A percentile compares a stretch with the other conserved stretches of the same genome.
Evolutionary conservation across 1,140 invertebrate species (phyloP).

Genomic region (Pachypsylla venusta): DNA sequence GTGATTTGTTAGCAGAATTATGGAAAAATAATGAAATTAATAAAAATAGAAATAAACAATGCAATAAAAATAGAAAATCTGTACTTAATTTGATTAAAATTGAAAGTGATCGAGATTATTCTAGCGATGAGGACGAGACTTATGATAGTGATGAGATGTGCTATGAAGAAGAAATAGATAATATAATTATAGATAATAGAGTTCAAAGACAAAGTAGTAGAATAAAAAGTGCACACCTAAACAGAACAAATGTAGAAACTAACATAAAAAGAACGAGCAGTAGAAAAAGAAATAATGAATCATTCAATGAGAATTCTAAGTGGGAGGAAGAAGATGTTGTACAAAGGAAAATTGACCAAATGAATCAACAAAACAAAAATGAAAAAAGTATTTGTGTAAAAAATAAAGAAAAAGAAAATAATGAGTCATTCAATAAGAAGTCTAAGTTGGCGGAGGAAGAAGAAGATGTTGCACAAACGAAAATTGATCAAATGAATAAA

Average conservation of each 20-base stretch:
- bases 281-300: not conserved
- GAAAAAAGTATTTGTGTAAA: not conserved
- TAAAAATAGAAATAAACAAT: too few relatives aligned
- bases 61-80: too few relatives aligned
- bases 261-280: not conserved
- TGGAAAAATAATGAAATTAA: too few relatives aligned
- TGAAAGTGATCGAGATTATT: too few relatives aligned
- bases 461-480: not conserved
- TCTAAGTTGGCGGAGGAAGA: not conserved
- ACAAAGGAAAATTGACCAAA: too few relatives aligned
- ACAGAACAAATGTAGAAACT: not conserved
- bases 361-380: too few relatives aligned
- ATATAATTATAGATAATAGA: not conserved
- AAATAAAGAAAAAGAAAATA: not conserved
- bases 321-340: too few relatives aligned
- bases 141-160: not conserved
- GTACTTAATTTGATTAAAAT: too few relatives aligned
- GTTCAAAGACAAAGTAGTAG: not conserved
- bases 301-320: not conserved
- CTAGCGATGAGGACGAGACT: not conserved
- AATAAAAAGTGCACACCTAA: not conserved
- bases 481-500: not conserved
- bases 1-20: too few relatives aligned
- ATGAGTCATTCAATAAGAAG: not conserved
- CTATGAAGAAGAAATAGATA: not conserved